phyloP scores from a whole-genome alignment of 2,113 vertebrate species.

The Colius striatus region DNA sequence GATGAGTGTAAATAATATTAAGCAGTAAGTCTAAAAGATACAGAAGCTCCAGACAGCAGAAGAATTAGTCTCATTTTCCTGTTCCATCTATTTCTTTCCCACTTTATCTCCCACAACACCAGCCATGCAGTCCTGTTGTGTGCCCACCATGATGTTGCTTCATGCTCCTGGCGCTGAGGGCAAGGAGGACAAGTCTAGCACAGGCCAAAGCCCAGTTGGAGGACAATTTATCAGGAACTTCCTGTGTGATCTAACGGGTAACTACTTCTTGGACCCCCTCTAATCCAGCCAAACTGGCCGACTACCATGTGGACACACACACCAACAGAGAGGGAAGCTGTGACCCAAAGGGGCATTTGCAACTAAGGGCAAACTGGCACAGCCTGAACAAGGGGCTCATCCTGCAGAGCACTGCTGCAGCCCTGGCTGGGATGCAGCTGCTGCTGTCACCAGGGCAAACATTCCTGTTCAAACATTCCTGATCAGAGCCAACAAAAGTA shows the following conservation, averaged over 20 bases:
- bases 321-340: not conserved
- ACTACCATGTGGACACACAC: fast-evolving
- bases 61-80: not conserved
- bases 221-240: fast-evolving
- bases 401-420: not conserved
- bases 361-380: fast-evolving
- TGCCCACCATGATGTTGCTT: fast-evolving
- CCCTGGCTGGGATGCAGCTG: too few relatives aligned
- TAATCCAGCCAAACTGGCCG: fast-evolving
- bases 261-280: not conserved
- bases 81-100: not conserved
- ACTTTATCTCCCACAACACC: fast-evolving
- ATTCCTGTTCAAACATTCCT: not conserved
- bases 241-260: fast-evolving
- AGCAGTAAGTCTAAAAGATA: too few relatives aligned
- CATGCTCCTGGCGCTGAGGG: fast-evolving
- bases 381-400: not conserved
- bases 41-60: not conserved
- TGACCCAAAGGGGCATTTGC: not conserved
- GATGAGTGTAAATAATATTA: fast-evolving
- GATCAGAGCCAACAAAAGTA: not conserved
- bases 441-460: not conserved
- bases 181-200: fast-evolving
- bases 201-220: not conserved
- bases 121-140: fast-evolving